Conservation (phyloP, 2,113 vertebrate genomes). For the Paedocypris sp. region DNA sequence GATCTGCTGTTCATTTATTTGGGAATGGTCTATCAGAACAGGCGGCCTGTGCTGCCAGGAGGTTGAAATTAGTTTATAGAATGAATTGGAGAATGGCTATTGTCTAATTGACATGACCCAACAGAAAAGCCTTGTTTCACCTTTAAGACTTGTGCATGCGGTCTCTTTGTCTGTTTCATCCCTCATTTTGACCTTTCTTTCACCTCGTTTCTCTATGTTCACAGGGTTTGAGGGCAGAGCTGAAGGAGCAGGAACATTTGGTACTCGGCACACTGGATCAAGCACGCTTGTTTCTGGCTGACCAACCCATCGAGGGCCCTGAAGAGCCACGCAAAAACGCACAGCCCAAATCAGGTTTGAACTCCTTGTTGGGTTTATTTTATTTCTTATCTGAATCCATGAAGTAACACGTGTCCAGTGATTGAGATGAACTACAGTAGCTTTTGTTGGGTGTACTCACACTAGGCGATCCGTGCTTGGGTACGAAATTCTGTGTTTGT, state of each 20-base stretch:
- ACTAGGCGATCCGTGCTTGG: no score
- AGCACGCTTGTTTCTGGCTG: constrained; percentile 84
- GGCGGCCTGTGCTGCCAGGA: neutral
- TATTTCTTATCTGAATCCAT: neutral
- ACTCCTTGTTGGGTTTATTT: neutral
- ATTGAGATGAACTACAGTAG: no score
- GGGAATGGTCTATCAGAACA: neutral
- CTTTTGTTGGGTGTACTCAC: no score
- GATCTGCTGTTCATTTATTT: neutral
- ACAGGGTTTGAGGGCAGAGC: constrained; percentile 73
- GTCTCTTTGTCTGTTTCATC: constrained; percentile 3
- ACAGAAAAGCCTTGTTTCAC: neutral
- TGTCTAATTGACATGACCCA: neutral
- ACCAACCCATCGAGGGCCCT: constrained; percentile 90
- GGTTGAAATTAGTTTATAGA: neutral
- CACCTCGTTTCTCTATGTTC: neutral
- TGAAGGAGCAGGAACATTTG: constrained; percentile 80
- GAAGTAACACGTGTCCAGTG: no score
- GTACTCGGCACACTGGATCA: constrained; percentile 81
- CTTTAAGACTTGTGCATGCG: neutral
- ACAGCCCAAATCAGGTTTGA: constrained; percentile 78
- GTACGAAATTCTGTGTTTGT: no score
- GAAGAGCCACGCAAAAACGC: constrained; percentile 83
- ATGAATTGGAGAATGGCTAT: neutral
- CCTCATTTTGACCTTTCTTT: neutral